Percentiles rank a stretch among this genome's conserved stretches.
Conservation (phyloP, 2,113 vertebrate genomes). For the Calonectris borealis region DNA sequence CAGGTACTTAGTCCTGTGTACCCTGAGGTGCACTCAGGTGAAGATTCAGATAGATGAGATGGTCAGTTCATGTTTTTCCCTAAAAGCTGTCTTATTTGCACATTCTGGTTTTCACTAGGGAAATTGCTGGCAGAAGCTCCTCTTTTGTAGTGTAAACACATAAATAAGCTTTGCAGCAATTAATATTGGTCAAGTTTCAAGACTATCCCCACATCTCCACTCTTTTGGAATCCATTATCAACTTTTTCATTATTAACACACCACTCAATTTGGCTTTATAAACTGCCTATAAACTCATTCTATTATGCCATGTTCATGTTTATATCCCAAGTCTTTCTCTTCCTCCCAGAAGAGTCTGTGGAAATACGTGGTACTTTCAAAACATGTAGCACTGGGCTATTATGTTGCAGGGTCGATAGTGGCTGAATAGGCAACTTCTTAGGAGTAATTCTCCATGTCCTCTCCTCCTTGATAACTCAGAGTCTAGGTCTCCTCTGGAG, state of each 20-base stretch:
- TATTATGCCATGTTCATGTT: background rate
- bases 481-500: conserved; percentile 11
- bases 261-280: conserved; percentile 30
- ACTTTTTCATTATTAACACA: conserved; percentile 57
- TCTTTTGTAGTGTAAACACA: conserved; percentile 9
- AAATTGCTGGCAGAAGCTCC: conserved; percentile 28
- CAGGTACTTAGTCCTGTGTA: background rate
- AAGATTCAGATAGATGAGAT: background rate
- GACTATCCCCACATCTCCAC: conserved; percentile 20
- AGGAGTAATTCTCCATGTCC: conserved; percentile 9
- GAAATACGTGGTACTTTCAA: background rate
- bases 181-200: conserved; percentile 47
- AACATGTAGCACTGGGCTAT: background rate
- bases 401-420: background rate
- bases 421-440: background rate
- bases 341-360: background rate
- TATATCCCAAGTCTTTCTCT: background rate
- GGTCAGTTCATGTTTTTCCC: background rate
- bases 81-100: conserved; percentile 17
- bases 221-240: conserved; percentile 41
- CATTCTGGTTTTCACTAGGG: conserved; percentile 21
- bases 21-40: background rate
- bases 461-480: conserved; percentile 13
- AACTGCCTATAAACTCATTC: background rate
- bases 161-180: conserved; percentile 50